Base-by-base conservation (phyloP, 2,888 invertebrate genomes). In the Drosophila prolongata region DNA sequence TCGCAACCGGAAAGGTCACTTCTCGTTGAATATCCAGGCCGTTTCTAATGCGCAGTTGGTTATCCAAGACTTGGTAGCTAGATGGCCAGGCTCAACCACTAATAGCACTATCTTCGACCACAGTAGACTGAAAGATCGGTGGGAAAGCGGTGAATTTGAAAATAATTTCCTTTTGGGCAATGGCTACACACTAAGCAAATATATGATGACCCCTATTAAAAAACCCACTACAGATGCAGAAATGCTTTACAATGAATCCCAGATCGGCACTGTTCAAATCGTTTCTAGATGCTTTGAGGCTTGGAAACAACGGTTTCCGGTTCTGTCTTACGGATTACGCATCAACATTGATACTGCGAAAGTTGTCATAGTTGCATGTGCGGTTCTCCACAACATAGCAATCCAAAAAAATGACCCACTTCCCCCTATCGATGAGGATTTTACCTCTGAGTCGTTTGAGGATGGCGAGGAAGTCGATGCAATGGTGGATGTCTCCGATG, bases 341-440 rank as follows among this genome's bases (percentile, higher is more conserved):
- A 24, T 44, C 9, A 13, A 8, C n/a, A n/a, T 44, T 24, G 44
- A 44, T 24, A 24, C 44, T 6, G 44, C n/a, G 13, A 44, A 44
- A 44, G n/a, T n/a, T 3, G 13, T 44, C 8, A 54, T 54, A 11
- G 42, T 54, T 13, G 42, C 42, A 8, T 54, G 54, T 30, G 54
- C 30, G 13, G 13, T 42, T 5, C 30, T 54, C 8, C 42, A 54
- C 6, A 54, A 54, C 30, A 40, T 42, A 14, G 30, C 30, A 27
- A 54, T 40, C 9, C 27, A 40, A 13, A 27, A 38, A 9, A 54
- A 9, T 1, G 27, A 54, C 14, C 40, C 27, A 5, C 14, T 40
- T 1, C 40, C 53, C 0, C 14, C 16, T 13, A 6, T 16, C 1
- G 16, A 16, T 3, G 9, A 13, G 16, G 43, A 30, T 13, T 9